phyloP scores from a whole-genome alignment of 1,140 invertebrate genomes.

The Holotrichia oblita region DNA sequence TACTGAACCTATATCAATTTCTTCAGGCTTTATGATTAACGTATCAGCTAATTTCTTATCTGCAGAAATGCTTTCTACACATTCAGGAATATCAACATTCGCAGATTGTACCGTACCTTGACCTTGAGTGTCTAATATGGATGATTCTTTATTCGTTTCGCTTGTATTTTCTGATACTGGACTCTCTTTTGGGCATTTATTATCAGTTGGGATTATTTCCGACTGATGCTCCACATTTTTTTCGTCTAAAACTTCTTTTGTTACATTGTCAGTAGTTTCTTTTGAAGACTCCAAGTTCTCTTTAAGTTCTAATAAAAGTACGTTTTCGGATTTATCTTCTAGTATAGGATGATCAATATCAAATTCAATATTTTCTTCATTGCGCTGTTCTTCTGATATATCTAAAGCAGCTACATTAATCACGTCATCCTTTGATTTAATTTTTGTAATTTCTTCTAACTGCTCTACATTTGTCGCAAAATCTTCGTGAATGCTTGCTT shows the following conservation, averaged over 20 bases:
- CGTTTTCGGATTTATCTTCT: not conserved
- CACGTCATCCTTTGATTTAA: not conserved
- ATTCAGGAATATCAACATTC: slow-evolving; percentile 2
- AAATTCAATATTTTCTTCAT: slow-evolving; percentile 24
- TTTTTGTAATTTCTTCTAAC: not conserved
- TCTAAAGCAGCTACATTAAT: not conserved
- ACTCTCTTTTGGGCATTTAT: not conserved
- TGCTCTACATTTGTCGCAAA: not conserved
- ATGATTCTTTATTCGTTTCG: not conserved
- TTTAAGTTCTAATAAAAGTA: not conserved
- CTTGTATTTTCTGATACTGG: not conserved
- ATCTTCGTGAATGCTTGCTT: not conserved
- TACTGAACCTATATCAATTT: not conserved
- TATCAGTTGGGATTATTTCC: not conserved
- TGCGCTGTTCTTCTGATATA: not conserved
- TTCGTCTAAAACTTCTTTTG: not conserved
- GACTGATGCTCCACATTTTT: not conserved
- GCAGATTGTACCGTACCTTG: not conserved
- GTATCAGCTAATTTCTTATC: not conserved
- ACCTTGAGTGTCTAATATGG: not conserved
- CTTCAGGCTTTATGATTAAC: not conserved
- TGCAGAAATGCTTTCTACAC: not conserved
- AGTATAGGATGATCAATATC: no score
- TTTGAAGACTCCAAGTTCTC: not conserved
- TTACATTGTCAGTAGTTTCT: not conserved